phyloP scores from a whole-genome alignment of 1,140 invertebrate species.

The Oreohelix idahoensis region DNA sequence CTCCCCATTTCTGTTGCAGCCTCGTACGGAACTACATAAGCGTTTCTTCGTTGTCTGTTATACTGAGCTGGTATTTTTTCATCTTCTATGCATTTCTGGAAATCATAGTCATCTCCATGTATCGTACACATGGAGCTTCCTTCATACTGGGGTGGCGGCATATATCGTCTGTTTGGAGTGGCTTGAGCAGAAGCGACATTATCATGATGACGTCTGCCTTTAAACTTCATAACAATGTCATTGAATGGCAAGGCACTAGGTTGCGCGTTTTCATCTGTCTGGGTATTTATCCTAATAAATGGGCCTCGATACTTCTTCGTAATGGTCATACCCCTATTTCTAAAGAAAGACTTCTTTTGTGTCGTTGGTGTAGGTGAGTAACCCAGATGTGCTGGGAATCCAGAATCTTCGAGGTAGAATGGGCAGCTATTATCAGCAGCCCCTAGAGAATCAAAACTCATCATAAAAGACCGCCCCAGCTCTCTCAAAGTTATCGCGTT shows the following conservation, averaged over 20 bases:
- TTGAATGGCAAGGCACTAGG: neutral
- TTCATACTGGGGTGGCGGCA: neutral
- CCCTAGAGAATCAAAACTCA: slow-evolving; percentile 28
- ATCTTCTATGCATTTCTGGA: neutral
- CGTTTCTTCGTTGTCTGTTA: slow-evolving; percentile 16
- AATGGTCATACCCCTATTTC: slow-evolving; percentile 2
- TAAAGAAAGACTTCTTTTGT: slow-evolving; percentile 29
- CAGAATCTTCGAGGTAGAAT: neutral
- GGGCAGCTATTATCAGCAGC: slow-evolving; percentile 37
- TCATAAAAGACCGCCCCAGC: slow-evolving; percentile 39
- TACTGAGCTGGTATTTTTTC: neutral
- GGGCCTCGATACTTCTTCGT: slow-evolving; percentile 9
- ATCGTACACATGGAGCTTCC: slow-evolving; percentile 37
- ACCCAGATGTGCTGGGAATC: neutral
- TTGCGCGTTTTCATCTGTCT: slow-evolving; percentile 14
- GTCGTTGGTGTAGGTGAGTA: neutral
- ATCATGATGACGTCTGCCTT: neutral
- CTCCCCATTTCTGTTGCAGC: neutral
- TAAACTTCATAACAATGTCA: slow-evolving; percentile 37
- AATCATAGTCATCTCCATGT: slow-evolving; percentile 32
- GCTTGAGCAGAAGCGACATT: neutral
- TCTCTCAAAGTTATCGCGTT: slow-evolving; percentile 36
- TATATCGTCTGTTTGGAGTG: neutral
- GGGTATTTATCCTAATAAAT: slow-evolving; percentile 9
- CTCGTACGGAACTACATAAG: slow-evolving; percentile 7